Base-by-base conservation (phyloP, 2,888 invertebrate genomes). In the Cryptocephalus moraei region DNA sequence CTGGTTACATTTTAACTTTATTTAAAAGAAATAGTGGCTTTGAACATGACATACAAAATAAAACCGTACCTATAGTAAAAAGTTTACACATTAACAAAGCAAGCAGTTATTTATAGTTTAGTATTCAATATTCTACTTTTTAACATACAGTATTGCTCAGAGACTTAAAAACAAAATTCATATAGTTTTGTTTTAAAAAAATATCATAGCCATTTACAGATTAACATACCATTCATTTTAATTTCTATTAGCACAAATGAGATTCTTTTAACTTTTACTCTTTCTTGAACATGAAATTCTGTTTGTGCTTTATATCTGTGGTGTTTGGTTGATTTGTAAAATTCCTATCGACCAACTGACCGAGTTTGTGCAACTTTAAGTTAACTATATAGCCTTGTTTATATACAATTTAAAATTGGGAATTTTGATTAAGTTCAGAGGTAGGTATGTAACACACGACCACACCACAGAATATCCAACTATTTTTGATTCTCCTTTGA, bases 131-230 rank as follows among this genome's bases (percentile, higher is more conserved):
- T 45, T 22, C 22, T 22, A 22, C 22, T 22, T 4, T 45, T 50
- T 47, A 53, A 50, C 50, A 53, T 49, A 49, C 34, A 50, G 43
- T 53, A 53, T 53, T 53, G 53, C 53, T 53, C 46, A 49, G 45
- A 47, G 47, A 47, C 41, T 32, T 39, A 46, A 45, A 45, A 50
- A 47, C 43, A 50, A 46, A 52, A 43, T 33, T 33, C 32, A 46
- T 44, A 40, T 42, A 49, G 33, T 32, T 46, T 11, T 31, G 34
- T 40, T 41, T 32, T 36, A 45, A 42, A 41, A 48, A 48, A 34
- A 43, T 46, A 45, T 49, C 42, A 45, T 45, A 41, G 43, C 43
- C 38, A 45, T 46, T 41, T 32, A 43, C 31, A 43, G 22, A 11
- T 22, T 22, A 22, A 22, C 34, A 4, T 33, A 40, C 33, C 33